These are phyloP conservation scores for Crossocerus cetratus DNA, from an alignment of 2,888 invertebrate species.

Conservation along the genomic window DNA sequence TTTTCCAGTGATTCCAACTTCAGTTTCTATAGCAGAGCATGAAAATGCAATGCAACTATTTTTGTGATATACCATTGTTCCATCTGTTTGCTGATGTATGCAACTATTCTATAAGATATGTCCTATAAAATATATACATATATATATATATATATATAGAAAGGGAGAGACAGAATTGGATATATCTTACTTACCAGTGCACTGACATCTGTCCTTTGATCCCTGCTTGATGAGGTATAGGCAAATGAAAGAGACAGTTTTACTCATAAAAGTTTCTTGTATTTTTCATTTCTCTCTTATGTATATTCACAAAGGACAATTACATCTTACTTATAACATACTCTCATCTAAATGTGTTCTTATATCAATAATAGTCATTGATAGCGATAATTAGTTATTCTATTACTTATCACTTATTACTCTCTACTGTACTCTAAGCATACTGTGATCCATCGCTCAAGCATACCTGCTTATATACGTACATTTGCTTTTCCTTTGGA, in stretches of 20 bases:
- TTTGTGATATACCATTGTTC: no score
- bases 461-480: slow-evolving; percentile 58
- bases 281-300: slow-evolving; percentile 76
- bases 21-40: no score
- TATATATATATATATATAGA: no score
- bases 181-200: no score
- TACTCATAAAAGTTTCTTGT: slow-evolving; percentile 77
- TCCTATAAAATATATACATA: no score
- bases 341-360: slow-evolving; percentile 71
- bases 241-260: slow-evolving; percentile 25
- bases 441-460: slow-evolving; percentile 65
- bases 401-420: slow-evolving; percentile 68
- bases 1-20: no score
- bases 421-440: slow-evolving; percentile 70
- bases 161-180: no score
- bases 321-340: slow-evolving; percentile 75
- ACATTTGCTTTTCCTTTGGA: slow-evolving; percentile 28
- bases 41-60: no score
- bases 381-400: slow-evolving; percentile 70
- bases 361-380: slow-evolving; percentile 68
- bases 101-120: no score
- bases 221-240: neutral
- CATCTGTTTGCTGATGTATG: no score
- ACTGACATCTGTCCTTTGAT: no score
- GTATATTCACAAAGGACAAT: slow-evolving; percentile 76